These are phyloP conservation scores for Morpho helenor DNA, from an alignment of 2,888 invertebrate genomes.

Conservation along the genomic window DNA sequence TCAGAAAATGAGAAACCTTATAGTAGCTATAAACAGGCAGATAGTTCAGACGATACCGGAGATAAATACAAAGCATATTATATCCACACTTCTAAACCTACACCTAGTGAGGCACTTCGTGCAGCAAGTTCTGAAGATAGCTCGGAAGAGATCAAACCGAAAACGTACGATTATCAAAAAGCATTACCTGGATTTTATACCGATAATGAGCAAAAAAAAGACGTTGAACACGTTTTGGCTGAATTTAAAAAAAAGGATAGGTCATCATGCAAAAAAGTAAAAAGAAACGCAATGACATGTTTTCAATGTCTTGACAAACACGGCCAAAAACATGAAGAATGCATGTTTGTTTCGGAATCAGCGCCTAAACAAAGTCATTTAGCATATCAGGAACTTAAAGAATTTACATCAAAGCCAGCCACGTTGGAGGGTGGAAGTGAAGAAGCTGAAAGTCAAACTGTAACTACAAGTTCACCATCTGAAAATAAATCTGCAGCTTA, in stretches of 20 bases:
- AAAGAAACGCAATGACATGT: constrained; percentile 87
- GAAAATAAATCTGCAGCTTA: constrained; percentile 59
- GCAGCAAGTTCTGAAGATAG: constrained; percentile 50
- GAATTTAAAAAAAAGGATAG: constrained; percentile 86
- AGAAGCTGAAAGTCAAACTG: constrained; percentile 61
- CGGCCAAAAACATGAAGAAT: constrained; percentile 87
- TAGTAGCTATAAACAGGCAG: constrained; percentile 43
- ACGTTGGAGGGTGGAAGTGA: constrained; percentile 53
- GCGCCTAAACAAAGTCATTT: constrained; percentile 82
- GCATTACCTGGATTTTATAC: constrained; percentile 70
- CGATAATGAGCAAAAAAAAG: constrained; percentile 80
- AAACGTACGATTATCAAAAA: constrained; percentile 70
- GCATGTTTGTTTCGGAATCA: constrained; percentile 86
- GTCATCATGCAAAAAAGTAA: constrained; percentile 84
- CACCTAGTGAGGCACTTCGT: constrained; percentile 57
- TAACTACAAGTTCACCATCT: constrained; percentile 57
- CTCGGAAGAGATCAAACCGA: constrained; percentile 55
- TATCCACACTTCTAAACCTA: constrained; percentile 57
- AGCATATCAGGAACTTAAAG: constrained; percentile 83
- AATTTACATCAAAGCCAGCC: constrained; percentile 74
- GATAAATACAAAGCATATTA: constrained; percentile 67
- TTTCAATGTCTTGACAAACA: constrained; percentile 84
- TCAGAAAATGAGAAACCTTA: constrained; percentile 45
- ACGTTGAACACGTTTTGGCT: constrained; percentile 85
- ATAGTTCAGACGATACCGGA: constrained; percentile 44